Conservation (phyloP, 2,113 vertebrate species). For the Clupea harengus region DNA sequence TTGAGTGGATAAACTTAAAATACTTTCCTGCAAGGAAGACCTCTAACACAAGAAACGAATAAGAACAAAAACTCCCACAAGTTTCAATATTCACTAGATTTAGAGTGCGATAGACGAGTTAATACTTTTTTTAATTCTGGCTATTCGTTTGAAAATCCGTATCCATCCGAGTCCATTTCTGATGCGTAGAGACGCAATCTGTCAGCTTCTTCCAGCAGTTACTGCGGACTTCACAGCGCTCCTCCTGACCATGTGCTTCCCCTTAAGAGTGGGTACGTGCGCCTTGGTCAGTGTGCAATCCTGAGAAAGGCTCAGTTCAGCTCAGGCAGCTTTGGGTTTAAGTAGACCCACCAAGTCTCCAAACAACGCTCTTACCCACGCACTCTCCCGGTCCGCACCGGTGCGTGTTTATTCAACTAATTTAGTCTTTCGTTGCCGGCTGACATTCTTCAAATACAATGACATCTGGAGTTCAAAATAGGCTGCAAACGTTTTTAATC, state of each 20-base stretch:
- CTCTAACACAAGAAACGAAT: not conserved
- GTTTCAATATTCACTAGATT: not conserved
- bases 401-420: constrained; percentile 57
- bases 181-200: constrained; percentile 8
- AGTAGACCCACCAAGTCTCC: constrained; percentile 49
- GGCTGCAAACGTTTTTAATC: constrained; percentile 30
- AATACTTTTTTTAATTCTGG: not conserved
- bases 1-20: not conserved
- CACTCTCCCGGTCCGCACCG: constrained; percentile 61
- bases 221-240: constrained; percentile 8
- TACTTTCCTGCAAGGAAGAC: not conserved
- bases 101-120: not conserved
- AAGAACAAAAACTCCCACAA: not conserved
- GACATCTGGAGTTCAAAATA: constrained; percentile 63
- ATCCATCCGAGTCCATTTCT: not conserved
- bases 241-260: constrained; percentile 41
- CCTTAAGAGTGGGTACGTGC: constrained; percentile 23
- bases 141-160: not conserved
- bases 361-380: constrained; percentile 37
- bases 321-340: constrained; percentile 32
- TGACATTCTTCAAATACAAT: constrained; percentile 56
- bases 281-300: constrained; percentile 44
- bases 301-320: constrained; percentile 39
- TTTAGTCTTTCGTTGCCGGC: constrained; percentile 47
- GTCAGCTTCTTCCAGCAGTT: not conserved